Evolutionary conservation across 2,113 vertebrate species (phyloP).

Genomic region (Pelecanus crispus): DNA sequence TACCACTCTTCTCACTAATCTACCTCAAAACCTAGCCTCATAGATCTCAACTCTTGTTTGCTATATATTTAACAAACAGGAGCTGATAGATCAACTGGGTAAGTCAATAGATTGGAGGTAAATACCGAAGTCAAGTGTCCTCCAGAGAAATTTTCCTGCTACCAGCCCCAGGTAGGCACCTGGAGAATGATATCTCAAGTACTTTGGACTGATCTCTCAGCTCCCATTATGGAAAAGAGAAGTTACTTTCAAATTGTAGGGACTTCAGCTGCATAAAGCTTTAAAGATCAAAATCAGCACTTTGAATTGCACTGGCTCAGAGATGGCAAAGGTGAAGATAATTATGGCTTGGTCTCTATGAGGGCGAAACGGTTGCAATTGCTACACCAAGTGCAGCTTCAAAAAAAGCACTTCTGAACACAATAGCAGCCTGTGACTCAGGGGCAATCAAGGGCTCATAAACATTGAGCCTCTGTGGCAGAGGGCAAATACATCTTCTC

Average conservation of each 20-base stretch:
- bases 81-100: not conserved
- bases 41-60: not conserved
- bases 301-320: not conserved
- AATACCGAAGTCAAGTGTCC: not conserved
- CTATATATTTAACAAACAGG: not conserved
- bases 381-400: not conserved
- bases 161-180: not conserved
- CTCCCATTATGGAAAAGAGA: not conserved
- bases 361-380: not conserved
- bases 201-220: not conserved
- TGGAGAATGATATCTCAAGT: not conserved
- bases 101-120: constrained; percentile 24
- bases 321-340: not conserved
- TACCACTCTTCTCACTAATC: not conserved
- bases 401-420: constrained; percentile 19
- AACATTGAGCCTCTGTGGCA: constrained; percentile 3
- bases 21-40: not conserved
- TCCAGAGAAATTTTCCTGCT: constrained; percentile 3
- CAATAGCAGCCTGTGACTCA: constrained; percentile 1
- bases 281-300: not conserved
- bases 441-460: constrained; percentile 21
- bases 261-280: not conserved
- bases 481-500: constrained; percentile 24
- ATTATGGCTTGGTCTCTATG: not conserved
- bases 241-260: not conserved